Conservation (phyloP, 1,140 invertebrate genomes). For the Zaprionus nigranus region DNA sequence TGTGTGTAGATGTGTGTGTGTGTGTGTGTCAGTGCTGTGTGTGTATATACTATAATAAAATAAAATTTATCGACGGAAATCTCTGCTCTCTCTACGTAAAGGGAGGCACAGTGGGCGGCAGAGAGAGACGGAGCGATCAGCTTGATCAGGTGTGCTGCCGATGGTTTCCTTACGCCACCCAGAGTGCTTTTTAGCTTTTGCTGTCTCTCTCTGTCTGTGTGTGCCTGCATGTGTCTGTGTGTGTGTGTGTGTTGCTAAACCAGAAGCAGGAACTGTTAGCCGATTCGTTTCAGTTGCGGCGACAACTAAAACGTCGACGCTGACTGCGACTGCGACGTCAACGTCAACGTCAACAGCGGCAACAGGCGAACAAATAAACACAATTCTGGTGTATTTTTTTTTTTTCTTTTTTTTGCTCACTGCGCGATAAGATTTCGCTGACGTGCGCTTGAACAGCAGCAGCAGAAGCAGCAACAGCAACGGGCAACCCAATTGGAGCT, state of each 20-base stretch:
- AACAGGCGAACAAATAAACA: constrained; percentile 53
- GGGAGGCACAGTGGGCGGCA: constrained; percentile 1
- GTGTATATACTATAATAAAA: constrained; percentile 22
- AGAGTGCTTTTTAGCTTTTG: constrained; percentile 26
- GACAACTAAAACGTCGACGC: constrained; percentile 28
- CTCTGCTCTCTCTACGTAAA: constrained; percentile 19
- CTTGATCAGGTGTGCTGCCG: constrained; percentile 52
- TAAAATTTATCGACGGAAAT: constrained; percentile 48
- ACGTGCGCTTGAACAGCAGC: constrained; percentile 56
- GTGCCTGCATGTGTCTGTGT: constrained; percentile 20
- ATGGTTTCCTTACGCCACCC: constrained; percentile 23
- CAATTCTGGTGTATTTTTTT: constrained; percentile 38
- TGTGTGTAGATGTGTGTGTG: background rate
- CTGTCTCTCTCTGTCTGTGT: constrained; percentile 12
- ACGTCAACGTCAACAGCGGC: constrained; percentile 11
- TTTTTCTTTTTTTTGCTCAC: constrained; percentile 41
- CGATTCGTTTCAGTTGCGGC: constrained; percentile 58
- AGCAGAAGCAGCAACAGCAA: constrained; percentile 28
- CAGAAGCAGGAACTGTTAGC: constrained; percentile 81
- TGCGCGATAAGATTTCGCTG: constrained; percentile 79
- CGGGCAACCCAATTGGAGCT: constrained; percentile 74
- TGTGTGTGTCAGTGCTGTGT: background rate
- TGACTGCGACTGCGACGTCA: constrained; percentile 44
- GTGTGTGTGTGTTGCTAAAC: constrained; percentile 49
- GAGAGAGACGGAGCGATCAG: constrained; percentile 6